Percentiles rank a stretch among this genome's conserved stretches.
Conservation (phyloP, 2,797 vertebrate species). For the Schizothorax lantsangensis region DNA sequence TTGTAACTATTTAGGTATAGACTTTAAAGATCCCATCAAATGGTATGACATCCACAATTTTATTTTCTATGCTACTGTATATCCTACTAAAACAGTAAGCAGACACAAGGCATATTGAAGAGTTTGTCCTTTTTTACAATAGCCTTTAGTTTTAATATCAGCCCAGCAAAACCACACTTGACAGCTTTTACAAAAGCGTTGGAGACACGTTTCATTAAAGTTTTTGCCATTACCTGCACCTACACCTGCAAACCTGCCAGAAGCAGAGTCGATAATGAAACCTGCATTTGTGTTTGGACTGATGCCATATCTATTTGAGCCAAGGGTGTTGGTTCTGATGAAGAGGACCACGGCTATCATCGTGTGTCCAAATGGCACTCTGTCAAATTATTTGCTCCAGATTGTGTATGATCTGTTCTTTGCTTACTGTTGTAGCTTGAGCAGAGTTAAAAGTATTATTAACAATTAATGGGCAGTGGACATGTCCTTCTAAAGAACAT, state of each 20-base stretch:
- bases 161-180: not conserved
- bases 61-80: not conserved
- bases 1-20: not conserved
- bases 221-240: not conserved
- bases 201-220: not conserved
- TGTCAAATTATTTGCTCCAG: not conserved
- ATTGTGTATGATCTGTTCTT: not conserved
- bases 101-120: not conserved
- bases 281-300: not conserved
- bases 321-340: not conserved
- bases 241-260: constrained; percentile 10
- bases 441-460: not conserved
- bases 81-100: not conserved
- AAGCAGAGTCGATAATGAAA: not conserved
- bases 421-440: not conserved
- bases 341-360: not conserved
- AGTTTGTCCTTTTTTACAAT: not conserved
- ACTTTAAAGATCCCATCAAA: not conserved
- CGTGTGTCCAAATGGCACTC: constrained; percentile 16
- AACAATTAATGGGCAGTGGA: not conserved
- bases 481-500: not conserved
- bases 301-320: constrained; percentile 14
- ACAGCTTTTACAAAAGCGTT: not conserved
- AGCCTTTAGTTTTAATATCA: not conserved
- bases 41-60: not conserved